These are phyloP conservation scores for Holcopasites calliopsidis DNA, from an alignment of 1,140 invertebrate genomes.

Conservation along the genomic window DNA sequence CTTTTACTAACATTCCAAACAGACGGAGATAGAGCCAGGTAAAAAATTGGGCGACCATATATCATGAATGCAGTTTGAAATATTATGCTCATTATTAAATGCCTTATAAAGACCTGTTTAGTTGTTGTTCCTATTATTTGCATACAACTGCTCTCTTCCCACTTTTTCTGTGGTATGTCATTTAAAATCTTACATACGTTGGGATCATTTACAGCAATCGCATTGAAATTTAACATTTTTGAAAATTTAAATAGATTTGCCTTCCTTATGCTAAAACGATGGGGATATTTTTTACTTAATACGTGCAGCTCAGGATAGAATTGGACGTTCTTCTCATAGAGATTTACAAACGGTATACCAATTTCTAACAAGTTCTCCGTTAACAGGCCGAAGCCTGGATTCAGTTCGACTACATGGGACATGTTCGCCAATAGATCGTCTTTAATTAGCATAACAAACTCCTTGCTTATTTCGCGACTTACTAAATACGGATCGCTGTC, in stretches of 20 bases:
- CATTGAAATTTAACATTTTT: not conserved
- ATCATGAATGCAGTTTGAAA: conserved; percentile 48
- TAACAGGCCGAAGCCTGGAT: conserved; percentile 68
- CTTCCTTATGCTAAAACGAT: conserved; percentile 25
- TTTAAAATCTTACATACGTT: conserved; percentile 23
- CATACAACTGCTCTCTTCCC: conserved; percentile 53
- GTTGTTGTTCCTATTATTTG: conserved; percentile 54
- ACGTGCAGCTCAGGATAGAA: conserved; percentile 32
- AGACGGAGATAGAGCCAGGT: conserved; percentile 48
- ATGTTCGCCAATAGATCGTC: conserved; percentile 52
- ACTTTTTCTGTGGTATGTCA: conserved; percentile 38
- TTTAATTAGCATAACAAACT: conserved; percentile 54
- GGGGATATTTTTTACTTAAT: conserved; percentile 38
- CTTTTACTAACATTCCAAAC: conserved; percentile 60
- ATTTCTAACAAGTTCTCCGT: conserved; percentile 65
- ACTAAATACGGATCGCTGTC: conserved; percentile 41
- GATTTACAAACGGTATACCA: conserved; percentile 55
- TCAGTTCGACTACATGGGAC: conserved; percentile 60
- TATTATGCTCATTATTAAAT: conserved; percentile 48
- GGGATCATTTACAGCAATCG: accelerated
- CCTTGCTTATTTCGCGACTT: conserved; percentile 27
- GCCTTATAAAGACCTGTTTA: conserved; percentile 23
- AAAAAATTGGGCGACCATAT: conserved; percentile 59
- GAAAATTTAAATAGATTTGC: conserved; percentile 40
- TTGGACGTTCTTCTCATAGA: conserved; percentile 48